phyloP scores from a whole-genome alignment of 2,888 invertebrate genomes.

The Theodoxus fluviatilis region DNA sequence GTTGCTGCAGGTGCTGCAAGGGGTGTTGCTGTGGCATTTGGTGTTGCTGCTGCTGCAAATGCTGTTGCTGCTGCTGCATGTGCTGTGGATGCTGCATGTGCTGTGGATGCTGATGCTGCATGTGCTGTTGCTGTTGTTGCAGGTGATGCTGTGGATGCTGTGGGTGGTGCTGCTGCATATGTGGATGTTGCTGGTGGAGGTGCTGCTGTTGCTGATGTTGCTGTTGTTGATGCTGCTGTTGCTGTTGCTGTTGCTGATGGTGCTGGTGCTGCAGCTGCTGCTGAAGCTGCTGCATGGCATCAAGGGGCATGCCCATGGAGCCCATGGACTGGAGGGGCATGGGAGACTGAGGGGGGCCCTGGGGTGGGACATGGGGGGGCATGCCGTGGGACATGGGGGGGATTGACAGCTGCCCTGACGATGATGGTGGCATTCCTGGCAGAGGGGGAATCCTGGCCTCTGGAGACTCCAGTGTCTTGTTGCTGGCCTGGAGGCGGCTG shows the following conservation, averaged over 20 bases:
- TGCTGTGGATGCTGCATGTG: not conserved
- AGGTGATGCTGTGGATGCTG: conserved; percentile 9
- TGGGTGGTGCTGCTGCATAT: conserved; percentile 15
- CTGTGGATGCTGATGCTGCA: conserved; percentile 17
- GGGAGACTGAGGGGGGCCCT: conserved; percentile 21
- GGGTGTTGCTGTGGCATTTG: not conserved
- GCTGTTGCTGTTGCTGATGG: conserved; percentile 17
- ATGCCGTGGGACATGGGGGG: conserved; percentile 28
- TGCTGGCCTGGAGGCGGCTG: conserved; percentile 49
- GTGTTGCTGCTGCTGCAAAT: not conserved
- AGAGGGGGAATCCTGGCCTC: no score
- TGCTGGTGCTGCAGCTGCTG: conserved; percentile 7
- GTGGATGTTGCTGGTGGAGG: conserved; percentile 16
- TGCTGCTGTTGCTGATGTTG: conserved; percentile 11
- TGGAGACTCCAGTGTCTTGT: no score
- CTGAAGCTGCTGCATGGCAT: not conserved
- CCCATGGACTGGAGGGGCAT: no score
- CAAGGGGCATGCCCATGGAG: not conserved
- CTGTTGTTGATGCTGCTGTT: conserved; percentile 22
- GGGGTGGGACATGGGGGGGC: conserved; percentile 28
- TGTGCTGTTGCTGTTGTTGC: conserved; percentile 18
- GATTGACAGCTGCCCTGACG: no score
- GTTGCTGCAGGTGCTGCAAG: not conserved
- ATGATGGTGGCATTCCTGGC: no score
- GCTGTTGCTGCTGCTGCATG: conserved; percentile 3